Evolutionary conservation across 1,140 invertebrate species (phyloP).

Genomic region (Melanaphis sacchari): DNA sequence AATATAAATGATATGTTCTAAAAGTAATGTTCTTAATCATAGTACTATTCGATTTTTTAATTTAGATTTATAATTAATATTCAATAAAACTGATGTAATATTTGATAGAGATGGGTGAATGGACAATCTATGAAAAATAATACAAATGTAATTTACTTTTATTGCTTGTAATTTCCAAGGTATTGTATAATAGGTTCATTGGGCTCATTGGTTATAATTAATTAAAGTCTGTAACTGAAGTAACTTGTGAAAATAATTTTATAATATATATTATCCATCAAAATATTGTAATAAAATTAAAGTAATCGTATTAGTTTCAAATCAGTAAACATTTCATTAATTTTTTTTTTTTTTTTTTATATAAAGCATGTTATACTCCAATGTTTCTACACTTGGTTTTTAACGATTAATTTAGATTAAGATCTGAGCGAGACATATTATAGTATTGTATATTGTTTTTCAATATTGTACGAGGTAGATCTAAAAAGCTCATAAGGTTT

Average conservation of each 20-base stretch:
- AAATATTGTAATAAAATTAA: neutral
- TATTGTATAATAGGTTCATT: neutral
- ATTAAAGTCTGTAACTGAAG: neutral
- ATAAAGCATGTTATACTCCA: neutral
- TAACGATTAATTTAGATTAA: neutral
- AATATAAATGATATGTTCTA: neutral
- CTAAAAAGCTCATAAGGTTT: neutral
- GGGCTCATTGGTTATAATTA: neutral
- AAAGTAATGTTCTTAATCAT: neutral
- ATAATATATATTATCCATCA: neutral
- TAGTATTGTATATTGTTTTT: neutral
- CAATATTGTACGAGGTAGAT: neutral
- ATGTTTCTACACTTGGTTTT: neutral
- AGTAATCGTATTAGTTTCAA: neutral
- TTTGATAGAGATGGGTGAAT: neutral
- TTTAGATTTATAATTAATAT: constrained; percentile 13
- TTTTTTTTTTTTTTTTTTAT: neutral
- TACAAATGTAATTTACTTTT: constrained; percentile 1
- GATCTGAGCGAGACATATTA: neutral
- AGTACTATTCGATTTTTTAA: too few relatives aligned
- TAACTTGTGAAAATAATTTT: neutral
- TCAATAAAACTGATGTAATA: neutral
- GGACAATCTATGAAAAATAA: neutral
- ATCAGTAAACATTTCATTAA: neutral
- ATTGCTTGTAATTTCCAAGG: neutral